Evolutionary conservation across 2,888 invertebrate species (phyloP).

Genomic region (Craniophora ligustri): DNA sequence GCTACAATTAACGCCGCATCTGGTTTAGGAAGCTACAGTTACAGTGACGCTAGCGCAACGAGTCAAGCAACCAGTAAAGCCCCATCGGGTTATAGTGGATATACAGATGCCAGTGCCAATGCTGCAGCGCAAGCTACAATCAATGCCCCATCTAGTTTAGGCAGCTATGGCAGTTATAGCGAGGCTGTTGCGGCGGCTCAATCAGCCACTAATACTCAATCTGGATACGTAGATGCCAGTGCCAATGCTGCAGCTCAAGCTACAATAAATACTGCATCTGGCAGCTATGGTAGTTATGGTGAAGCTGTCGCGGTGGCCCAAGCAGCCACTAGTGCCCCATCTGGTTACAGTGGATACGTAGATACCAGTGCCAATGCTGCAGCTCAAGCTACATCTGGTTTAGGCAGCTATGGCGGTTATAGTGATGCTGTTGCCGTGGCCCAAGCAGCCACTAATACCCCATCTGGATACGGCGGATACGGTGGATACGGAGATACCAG

Average conservation of each 20-base stretch:
- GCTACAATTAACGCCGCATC: constrained; percentile 25
- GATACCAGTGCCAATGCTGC: constrained; percentile 15
- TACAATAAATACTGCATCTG: too few relatives aligned
- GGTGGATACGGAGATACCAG: background rate
- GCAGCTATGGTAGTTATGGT: background rate
- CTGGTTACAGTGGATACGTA: constrained; percentile 18
- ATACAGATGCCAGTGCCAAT: constrained; percentile 12
- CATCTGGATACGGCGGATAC: background rate
- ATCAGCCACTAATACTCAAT: too few relatives aligned
- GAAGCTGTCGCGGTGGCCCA: background rate
- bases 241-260: too few relatives aligned
- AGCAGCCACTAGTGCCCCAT: constrained; percentile 10
- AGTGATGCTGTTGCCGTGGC: constrained; percentile 1
- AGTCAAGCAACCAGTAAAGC: background rate
- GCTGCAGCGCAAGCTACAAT: constrained; percentile 3
- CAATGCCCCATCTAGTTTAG: background rate
- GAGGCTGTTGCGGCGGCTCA: background rate
- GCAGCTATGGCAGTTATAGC: background rate
- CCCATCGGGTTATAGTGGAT: background rate
- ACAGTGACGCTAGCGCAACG: constrained; percentile 22
- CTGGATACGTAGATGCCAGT: constrained; percentile 16
- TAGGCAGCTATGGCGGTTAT: background rate
- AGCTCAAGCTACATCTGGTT: constrained; percentile 1
- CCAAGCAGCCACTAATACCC: constrained; percentile 7
- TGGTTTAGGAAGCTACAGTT: constrained; percentile 16